Conservation (phyloP, 2,113 vertebrate species). For the Pseudopipra pipra region DNA sequence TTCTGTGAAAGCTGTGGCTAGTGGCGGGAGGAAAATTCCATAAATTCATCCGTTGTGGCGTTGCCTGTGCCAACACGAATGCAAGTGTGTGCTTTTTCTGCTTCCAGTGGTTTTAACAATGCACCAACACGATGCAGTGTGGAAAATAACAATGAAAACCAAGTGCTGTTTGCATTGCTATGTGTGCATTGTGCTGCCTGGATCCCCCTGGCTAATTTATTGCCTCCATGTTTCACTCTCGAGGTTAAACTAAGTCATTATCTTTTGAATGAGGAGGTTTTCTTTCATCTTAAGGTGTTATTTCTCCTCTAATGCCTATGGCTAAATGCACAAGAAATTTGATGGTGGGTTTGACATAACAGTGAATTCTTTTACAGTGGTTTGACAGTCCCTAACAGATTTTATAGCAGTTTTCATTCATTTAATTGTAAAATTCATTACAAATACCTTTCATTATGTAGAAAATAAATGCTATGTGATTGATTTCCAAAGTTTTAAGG, state of each 20-base stretch:
- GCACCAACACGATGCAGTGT: background rate
- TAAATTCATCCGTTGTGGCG: background rate
- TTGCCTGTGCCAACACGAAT: background rate
- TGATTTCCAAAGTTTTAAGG: background rate
- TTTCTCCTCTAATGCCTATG: background rate
- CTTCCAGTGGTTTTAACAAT: background rate
- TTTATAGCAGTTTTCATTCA: background rate
- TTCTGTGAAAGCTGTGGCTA: constrained; percentile 6
- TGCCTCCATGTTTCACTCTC: background rate
- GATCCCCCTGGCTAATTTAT: background rate
- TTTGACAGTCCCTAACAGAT: background rate
- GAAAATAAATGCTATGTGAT: background rate
- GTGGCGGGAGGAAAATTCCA: background rate
- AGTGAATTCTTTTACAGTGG: background rate
- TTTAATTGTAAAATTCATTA: background rate
- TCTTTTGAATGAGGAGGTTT: background rate
- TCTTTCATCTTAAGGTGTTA: background rate
- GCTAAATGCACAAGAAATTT: background rate
- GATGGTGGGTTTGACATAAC: background rate
- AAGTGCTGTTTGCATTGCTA: background rate
- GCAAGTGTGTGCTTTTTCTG: background rate
- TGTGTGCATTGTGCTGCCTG: background rate
- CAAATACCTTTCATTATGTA: background rate
- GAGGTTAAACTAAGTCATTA: background rate
- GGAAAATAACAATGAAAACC: background rate